Evolutionary conservation across 2,888 invertebrate species (phyloP).

Genomic region (Heliconius ethilla): DNA sequence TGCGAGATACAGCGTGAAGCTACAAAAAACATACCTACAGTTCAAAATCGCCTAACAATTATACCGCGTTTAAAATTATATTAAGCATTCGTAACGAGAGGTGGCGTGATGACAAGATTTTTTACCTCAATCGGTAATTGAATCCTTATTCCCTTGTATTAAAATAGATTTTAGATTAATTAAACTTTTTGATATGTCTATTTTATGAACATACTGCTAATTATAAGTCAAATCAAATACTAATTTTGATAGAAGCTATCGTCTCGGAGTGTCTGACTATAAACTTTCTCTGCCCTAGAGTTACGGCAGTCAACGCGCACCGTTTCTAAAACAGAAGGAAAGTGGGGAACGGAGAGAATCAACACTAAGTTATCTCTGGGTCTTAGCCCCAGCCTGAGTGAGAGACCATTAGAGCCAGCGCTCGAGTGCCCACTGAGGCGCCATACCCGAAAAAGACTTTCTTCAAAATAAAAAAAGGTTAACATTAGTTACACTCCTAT

Average conservation of each 20-base stretch:
- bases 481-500: no score
- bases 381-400: no score
- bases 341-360: not conserved
- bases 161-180: not conserved
- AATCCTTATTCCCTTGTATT: not conserved
- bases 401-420: no score
- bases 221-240: not conserved
- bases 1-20: no score
- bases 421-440: no score
- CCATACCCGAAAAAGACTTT: no score
- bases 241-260: not conserved
- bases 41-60: not conserved
- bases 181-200: not conserved
- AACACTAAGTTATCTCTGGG: not conserved
- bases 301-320: not conserved
- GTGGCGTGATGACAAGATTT: conserved; percentile 33
- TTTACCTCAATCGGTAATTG: not conserved
- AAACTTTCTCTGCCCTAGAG: not conserved
- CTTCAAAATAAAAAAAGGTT: no score
- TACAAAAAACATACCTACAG: not conserved
- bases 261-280: not conserved
- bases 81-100: not conserved
- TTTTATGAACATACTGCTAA: not conserved
- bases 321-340: not conserved
- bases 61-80: not conserved